These are phyloP conservation scores for Perizoma flavofasciatum DNA, from an alignment of 2,888 invertebrate genomes.

Conservation along the genomic window DNA sequence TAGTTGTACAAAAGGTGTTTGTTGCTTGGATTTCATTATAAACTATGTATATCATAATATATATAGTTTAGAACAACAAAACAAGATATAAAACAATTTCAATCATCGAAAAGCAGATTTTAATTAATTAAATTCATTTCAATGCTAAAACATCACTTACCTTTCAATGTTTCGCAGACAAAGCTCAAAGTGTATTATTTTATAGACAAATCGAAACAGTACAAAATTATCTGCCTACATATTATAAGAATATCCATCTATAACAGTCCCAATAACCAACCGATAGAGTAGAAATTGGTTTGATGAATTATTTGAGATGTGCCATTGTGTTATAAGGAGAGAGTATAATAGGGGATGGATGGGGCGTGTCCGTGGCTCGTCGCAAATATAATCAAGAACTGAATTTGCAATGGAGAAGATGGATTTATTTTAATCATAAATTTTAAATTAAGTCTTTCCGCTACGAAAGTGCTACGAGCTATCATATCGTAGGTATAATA, in stretches of 20 bases:
- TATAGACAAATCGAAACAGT: constrained; percentile 76
- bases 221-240: constrained; percentile 60
- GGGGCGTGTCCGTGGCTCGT: constrained; percentile 78
- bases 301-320: constrained; percentile 43
- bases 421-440: constrained; percentile 1
- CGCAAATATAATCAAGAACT: constrained; percentile 82
- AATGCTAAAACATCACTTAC: constrained; percentile 78
- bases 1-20: no score
- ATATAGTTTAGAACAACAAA: constrained; percentile 8
- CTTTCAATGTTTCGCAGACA: constrained; percentile 76
- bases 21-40: no score
- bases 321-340: constrained; percentile 47
- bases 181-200: constrained; percentile 83
- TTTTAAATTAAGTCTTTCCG: neutral
- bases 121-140: constrained; percentile 79
- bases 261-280: constrained; percentile 23
- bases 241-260: constrained; percentile 35
- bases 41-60: no score
- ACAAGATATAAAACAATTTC: constrained; percentile 42
- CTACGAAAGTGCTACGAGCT: no score
- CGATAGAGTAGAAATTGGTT: constrained; percentile 42
- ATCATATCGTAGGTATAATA: no score
- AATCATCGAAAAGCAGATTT: constrained; percentile 65
- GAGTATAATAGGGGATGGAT: constrained; percentile 80
- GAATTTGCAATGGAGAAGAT: constrained; percentile 47